Base-by-base conservation (phyloP, 1,140 invertebrate species). In the Drosophila albomicans region DNA sequence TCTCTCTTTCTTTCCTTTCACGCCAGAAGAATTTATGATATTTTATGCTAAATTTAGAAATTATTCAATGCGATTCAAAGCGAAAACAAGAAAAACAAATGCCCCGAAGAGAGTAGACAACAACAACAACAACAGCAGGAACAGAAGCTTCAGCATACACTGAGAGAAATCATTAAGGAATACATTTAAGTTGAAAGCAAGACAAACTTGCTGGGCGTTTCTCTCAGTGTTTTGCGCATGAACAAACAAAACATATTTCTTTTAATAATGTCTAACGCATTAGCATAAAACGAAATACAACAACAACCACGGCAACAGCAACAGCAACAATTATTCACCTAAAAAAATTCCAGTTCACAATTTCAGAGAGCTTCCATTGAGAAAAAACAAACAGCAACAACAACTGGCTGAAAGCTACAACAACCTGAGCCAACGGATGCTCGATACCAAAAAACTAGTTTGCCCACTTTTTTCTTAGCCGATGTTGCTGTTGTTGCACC, bases 381-480 rank as follows among this genome's bases (percentile, higher is more conserved):
- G 80, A 61, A 74, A 68, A 66, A 65, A 46, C 13, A 65, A 30
- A 81, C 64, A 81, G 81, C 80, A 78, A 85, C 7, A 56, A 38
- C 32, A 56, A 7, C n/a, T 78, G 82, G 74, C 75, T 75, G 48
- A 75, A 69, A 75, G 61, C 59, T 65, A 75, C 78, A 64, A 79
- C 82, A 82, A 87, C 82, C 82, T 87, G 82, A 82, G 82, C 82
- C 82, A 82, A 88, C 82, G 82, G 82, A 87, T 87, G 82, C 84
- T 87, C 52, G 64, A 87, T 80, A 86, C 84, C 85, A 84, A 80
- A 86, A 87, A 87, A 87, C 84, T 87, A 87, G 84, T 87, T 87
- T 87, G 84, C 84, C 84, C 84, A 88, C 84, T 87, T 87, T 87
- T 65, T 73, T 56, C 20, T 15, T 15, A 61, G 52, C 57, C 58